phyloP scores from a whole-genome alignment of 2,888 invertebrate genomes.

The Cheilosia pagana region DNA sequence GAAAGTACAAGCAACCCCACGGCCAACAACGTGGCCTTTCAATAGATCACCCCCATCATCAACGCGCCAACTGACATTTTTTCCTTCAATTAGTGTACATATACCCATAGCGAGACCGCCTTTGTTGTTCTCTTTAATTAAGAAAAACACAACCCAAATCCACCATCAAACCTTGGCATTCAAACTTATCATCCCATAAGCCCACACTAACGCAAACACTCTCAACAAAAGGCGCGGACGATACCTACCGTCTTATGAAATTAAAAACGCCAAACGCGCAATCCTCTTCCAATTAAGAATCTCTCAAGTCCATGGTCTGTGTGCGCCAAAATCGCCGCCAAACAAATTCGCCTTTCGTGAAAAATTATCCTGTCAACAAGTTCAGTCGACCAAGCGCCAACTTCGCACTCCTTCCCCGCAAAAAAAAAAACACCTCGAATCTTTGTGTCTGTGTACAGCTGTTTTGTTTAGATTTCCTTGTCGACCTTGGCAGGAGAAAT shows the following conservation, averaged over 20 bases:
- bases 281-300: background rate
- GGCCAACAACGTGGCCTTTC: background rate
- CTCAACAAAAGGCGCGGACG: background rate
- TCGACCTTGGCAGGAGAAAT: constrained; percentile 60
- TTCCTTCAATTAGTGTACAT: constrained; percentile 36
- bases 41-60: background rate
- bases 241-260: constrained; percentile 2
- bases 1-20: too few species aligned
- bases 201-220: background rate
- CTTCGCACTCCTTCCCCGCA: background rate
- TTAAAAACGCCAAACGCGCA: background rate
- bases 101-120: background rate
- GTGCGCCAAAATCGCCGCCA: constrained; percentile 9
- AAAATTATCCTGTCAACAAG: constrained; percentile 65
- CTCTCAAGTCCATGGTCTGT: background rate
- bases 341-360: constrained; percentile 52
- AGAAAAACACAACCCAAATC: background rate
- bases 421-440: background rate
- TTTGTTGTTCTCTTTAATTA: constrained; percentile 19
- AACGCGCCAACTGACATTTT: constrained; percentile 6
- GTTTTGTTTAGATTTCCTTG: constrained; percentile 36
- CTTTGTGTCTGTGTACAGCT: constrained; percentile 11
- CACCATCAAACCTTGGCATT: constrained; percentile 16
- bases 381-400: background rate
- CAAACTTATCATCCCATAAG: background rate